These are phyloP conservation scores for Acleris cristana DNA, from an alignment of 2,888 invertebrate species.

Conservation along the genomic window DNA sequence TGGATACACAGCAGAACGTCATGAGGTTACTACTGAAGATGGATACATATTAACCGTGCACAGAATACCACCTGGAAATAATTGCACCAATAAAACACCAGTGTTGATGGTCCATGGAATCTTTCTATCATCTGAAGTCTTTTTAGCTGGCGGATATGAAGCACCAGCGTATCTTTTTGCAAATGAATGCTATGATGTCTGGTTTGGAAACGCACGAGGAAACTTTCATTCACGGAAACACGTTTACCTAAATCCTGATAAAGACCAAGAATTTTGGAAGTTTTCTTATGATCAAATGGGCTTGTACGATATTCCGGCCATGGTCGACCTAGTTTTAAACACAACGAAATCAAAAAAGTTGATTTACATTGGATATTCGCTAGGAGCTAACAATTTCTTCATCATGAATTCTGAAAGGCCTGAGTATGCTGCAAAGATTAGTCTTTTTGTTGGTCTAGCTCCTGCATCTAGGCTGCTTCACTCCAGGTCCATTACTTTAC, in stretches of 20 bases:
- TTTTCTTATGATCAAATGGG: slow-evolving; percentile 90
- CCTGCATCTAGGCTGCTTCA: slow-evolving; percentile 75
- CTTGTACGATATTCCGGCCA: background rate
- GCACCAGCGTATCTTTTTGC: too few relatives aligned
- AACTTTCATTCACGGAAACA: slow-evolving; percentile 74
- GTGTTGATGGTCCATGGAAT: slow-evolving; percentile 2
- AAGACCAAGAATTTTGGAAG: slow-evolving; percentile 73
- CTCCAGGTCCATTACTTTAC: slow-evolving; percentile 49
- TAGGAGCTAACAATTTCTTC: too few relatives aligned
- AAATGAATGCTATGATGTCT: too few relatives aligned
- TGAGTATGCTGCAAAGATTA: slow-evolving; percentile 46
- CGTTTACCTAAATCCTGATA: slow-evolving; percentile 48
- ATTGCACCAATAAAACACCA: slow-evolving; percentile 8
- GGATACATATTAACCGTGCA: background rate
- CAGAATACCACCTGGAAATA: slow-evolving; percentile 1
- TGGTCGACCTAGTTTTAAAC: too few relatives aligned
- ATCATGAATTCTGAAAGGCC: too few relatives aligned
- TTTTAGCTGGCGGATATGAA: too few relatives aligned
- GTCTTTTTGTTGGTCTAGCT: slow-evolving; percentile 81
- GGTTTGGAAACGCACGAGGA: background rate
- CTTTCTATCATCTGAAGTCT: background rate
- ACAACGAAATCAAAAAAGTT: too few relatives aligned
- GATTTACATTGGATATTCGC: too few relatives aligned
- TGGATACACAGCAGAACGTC: background rate
- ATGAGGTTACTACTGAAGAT: slow-evolving; percentile 8